phyloP scores from a whole-genome alignment of 2,888 invertebrate species.

The Griposia aprilina region DNA sequence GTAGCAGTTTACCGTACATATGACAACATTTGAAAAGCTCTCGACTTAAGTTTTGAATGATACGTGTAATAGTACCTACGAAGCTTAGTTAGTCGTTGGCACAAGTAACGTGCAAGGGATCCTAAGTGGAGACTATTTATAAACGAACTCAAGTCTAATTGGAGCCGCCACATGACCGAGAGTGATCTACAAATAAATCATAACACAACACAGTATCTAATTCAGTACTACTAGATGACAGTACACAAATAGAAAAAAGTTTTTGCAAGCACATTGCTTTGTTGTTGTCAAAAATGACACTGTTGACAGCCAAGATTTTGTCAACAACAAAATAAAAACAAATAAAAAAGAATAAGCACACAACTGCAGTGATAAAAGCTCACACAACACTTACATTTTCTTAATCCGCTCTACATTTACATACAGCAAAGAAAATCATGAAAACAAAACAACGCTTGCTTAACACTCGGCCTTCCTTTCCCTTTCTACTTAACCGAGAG shows the following conservation, averaged over 20 bases:
- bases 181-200: conserved; percentile 81
- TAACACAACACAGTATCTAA: conserved; percentile 67
- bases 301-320: conserved; percentile 4
- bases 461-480: conserved; percentile 84
- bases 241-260: conserved; percentile 10
- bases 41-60: conserved; percentile 48
- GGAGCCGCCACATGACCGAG: conserved; percentile 80
- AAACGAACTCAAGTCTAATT: conserved; percentile 83
- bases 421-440: conserved; percentile 83
- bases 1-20: conserved; percentile 32
- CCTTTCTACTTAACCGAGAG: conserved; percentile 83
- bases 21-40: conserved; percentile 22
- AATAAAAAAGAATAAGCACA: conserved; percentile 31
- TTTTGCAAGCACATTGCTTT: conserved; percentile 22
- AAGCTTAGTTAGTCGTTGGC: conserved; percentile 71
- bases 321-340: conserved; percentile 17
- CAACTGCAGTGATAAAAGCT: conserved; percentile 46
- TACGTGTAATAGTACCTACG: conserved; percentile 35
- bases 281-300: conserved; percentile 36
- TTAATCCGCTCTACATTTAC: conserved; percentile 80
- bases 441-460: conserved; percentile 85
- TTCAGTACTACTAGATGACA: conserved; percentile 43
- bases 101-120: conserved; percentile 80
- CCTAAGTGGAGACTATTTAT: conserved; percentile 86
- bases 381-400: conserved; percentile 82